Conservation (phyloP, 1,140 invertebrate genomes). For the Zaprionus ghesquierei region DNA sequence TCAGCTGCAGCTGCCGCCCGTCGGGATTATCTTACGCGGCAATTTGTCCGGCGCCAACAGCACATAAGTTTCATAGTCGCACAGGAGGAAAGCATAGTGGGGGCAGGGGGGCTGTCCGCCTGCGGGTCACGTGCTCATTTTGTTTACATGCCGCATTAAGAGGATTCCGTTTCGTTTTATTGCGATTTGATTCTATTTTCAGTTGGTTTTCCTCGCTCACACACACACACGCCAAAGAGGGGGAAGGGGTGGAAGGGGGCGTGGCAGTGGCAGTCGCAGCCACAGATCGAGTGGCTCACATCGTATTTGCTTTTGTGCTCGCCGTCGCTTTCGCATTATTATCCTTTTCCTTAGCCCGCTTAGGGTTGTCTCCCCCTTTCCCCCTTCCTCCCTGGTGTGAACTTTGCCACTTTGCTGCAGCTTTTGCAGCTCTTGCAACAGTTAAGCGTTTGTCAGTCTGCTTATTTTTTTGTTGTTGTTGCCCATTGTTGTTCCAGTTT, state of each 20-base stretch:
- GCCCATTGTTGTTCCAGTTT: slow-evolving; percentile 16
- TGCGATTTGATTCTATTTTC: slow-evolving; percentile 77
- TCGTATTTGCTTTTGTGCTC: slow-evolving; percentile 63
- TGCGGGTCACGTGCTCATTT: slow-evolving; percentile 71
- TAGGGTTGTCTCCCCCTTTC: neutral
- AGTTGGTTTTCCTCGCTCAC: slow-evolving; percentile 32
- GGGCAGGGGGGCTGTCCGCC: neutral
- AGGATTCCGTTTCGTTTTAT: slow-evolving; percentile 75
- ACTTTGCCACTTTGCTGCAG: slow-evolving; percentile 70
- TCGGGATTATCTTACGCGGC: slow-evolving; percentile 63
- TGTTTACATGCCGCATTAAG: slow-evolving; percentile 75
- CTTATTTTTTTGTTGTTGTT: slow-evolving; percentile 6
- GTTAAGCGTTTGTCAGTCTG: neutral
- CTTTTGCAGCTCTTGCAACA: slow-evolving; percentile 13
- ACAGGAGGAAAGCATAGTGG: neutral
- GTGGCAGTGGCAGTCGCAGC: slow-evolving; percentile 17
- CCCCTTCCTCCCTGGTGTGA: slow-evolving; percentile 42
- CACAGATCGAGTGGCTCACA: slow-evolving; percentile 54
- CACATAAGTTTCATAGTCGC: slow-evolving; percentile 10
- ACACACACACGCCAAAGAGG: neutral
- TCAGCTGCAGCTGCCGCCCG: slow-evolving; percentile 27
- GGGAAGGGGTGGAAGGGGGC: neutral
- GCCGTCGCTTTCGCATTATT: slow-evolving; percentile 60
- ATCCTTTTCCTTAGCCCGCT: slow-evolving; percentile 47
- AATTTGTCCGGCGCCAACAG: slow-evolving; percentile 56